These are phyloP conservation scores for Xestoiulus laeticollis DNA, from an alignment of 2,888 invertebrate species.

Conservation along the genomic window DNA sequence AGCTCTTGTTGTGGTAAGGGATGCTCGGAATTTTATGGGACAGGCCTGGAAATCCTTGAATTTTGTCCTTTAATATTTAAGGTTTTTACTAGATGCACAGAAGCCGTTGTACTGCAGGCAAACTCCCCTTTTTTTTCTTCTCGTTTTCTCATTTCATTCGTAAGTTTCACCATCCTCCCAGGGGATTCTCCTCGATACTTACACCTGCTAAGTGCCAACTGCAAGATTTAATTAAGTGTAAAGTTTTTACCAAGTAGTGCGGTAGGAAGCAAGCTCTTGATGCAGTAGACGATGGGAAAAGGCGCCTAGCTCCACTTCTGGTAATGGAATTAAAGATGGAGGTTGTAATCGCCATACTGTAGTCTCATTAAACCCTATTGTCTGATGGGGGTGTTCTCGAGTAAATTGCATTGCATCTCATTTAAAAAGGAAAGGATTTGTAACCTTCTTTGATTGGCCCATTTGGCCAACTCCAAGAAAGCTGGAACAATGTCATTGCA, in stretches of 20 bases:
- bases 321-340: background rate
- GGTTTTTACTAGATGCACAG: too few species aligned
- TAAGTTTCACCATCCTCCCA: background rate
- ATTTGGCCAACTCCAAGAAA: background rate
- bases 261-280: background rate
- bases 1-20: too few species aligned
- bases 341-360: background rate
- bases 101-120: too few species aligned
- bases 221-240: background rate
- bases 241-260: background rate
- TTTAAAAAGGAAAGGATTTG: background rate
- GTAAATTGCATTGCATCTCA: background rate
- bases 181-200: background rate
- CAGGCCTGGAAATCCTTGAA: too few species aligned
- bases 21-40: too few species aligned
- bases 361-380: background rate
- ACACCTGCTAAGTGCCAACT: conserved; percentile 1
- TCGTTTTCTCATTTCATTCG: background rate
- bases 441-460: background rate
- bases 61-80: too few species aligned
- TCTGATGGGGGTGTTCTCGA: background rate
- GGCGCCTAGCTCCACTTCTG: background rate
- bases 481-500: too few species aligned
- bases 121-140: background rate
- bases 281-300: background rate